Conservation (phyloP, 2,888 invertebrate genomes). For the Emmelina monodactyla region DNA sequence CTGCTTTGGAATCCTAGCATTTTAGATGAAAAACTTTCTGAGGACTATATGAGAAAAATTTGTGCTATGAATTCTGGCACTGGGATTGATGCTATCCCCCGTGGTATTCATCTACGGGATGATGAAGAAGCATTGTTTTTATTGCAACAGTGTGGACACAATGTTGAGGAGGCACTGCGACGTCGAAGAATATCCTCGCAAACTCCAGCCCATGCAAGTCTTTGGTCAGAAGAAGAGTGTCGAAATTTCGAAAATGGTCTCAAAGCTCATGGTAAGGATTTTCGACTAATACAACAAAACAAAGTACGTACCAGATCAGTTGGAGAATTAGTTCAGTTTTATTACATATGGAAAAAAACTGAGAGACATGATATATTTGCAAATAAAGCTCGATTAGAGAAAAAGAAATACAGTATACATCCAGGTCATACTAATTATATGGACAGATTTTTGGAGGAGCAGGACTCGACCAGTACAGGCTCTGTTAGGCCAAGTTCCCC, state of each 20-base stretch:
- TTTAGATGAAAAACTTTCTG: constrained; percentile 75
- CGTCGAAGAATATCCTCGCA: constrained; percentile 78
- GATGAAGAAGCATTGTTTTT: constrained; percentile 91
- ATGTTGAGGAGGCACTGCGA: constrained; percentile 90
- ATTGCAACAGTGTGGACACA: constrained; percentile 92
- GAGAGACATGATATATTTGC: constrained; percentile 94
- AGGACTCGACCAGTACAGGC: constrained; percentile 76
- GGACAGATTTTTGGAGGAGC: constrained; percentile 91
- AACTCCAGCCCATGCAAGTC: constrained; percentile 74
- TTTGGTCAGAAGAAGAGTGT: constrained; percentile 98
- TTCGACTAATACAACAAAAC: constrained; percentile 90
- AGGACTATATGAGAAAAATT: constrained; percentile 78
- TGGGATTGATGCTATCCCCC: constrained; percentile 67
- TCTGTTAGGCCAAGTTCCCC: constrained; percentile 66
- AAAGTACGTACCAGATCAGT: constrained; percentile 95
- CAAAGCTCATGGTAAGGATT: constrained; percentile 94
- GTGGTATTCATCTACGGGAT: constrained; percentile 81
- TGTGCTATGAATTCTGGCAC: constrained; percentile 51
- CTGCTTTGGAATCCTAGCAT: constrained; percentile 90
- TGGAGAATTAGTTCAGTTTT: constrained; percentile 96
- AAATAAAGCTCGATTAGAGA: constrained; percentile 86
- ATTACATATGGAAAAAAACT: constrained; percentile 98
- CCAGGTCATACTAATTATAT: constrained; percentile 94
- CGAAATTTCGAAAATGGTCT: constrained; percentile 96
- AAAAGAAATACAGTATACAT: constrained; percentile 91